Conservation (phyloP, 1,140 invertebrate genomes). For the Meteorus sp. region DNA sequence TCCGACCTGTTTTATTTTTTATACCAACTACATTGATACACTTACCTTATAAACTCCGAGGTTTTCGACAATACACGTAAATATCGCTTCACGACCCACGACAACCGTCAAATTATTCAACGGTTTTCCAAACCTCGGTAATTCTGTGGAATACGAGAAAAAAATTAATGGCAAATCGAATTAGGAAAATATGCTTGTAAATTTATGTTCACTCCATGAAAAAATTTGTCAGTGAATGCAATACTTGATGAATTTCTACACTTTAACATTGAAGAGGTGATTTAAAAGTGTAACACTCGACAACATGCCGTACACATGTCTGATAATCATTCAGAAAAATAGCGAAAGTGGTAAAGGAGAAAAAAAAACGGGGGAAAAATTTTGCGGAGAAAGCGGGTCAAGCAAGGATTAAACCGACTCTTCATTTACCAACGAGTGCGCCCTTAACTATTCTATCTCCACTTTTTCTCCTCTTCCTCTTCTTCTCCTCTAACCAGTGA, state of each 20-base stretch:
- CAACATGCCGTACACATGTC: too few species aligned
- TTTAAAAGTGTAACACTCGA: too few species aligned
- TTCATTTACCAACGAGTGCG: constrained; percentile 35
- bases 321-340: too few species aligned
- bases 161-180: too few species aligned
- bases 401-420: constrained; percentile 39
- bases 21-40: too few species aligned
- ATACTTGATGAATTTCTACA: too few species aligned
- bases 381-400: constrained; percentile 40
- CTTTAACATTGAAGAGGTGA: too few species aligned
- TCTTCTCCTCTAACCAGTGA: too few species aligned
- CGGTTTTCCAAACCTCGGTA: constrained; percentile 76
- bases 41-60: constrained; percentile 76
- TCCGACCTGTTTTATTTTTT: too few species aligned
- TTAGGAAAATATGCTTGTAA: constrained; percentile 28
- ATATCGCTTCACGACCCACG: constrained; percentile 74
- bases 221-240: too few species aligned
- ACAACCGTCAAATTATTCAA: constrained; percentile 79
- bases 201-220: not conserved
- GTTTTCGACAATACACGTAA: constrained; percentile 79
- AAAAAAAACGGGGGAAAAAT: constrained; percentile 34
- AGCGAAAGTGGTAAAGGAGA: constrained; percentile 30
- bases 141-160: too few species aligned
- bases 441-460: constrained; percentile 11
- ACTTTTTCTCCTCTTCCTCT: not conserved